A percentile compares a stretch with the other conserved stretches of the same genome.
Evolutionary conservation across 2,797 vertebrate species (phyloP).

Genomic region (Diplodus puntazzo): DNA sequence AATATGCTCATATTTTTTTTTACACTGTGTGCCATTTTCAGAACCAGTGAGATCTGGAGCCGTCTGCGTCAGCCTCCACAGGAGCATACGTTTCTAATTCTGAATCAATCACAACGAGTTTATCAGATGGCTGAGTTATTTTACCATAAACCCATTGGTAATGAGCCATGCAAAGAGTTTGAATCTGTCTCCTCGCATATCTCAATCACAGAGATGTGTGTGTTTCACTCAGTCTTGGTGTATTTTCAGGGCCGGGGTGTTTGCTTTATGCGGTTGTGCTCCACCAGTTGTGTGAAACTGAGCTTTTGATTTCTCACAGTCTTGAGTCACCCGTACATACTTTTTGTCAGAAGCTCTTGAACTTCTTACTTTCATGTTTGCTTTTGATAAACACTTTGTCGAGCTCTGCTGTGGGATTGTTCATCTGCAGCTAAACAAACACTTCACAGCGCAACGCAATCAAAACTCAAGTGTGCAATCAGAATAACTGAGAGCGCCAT

Average conservation of each 20-base stretch:
- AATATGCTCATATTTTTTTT: conserved; percentile 73
- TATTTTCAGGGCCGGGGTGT: conserved; percentile 43
- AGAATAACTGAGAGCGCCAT: conserved; percentile 8
- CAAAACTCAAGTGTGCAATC: conserved; percentile 14
- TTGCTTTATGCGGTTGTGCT: conserved; percentile 46
- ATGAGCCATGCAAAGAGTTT: conserved; percentile 75
- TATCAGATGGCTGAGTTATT: conserved; percentile 82
- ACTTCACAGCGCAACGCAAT: conserved; percentile 26
- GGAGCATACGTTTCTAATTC: conserved; percentile 73
- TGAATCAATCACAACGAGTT: conserved; percentile 70
- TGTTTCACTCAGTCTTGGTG: conserved; percentile 45
- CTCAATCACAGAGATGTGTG: conserved; percentile 56
- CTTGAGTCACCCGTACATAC: conserved; percentile 24
- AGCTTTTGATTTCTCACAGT: conserved; percentile 61
- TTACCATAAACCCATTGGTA: conserved; percentile 74
- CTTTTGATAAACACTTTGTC: conserved; percentile 54
- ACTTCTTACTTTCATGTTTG: conserved; percentile 35
- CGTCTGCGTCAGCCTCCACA: conserved; percentile 27
- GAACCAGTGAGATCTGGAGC: conserved; percentile 52
- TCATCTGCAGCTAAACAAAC: conserved; percentile 27
- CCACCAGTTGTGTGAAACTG: conserved; percentile 47
- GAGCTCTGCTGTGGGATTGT: conserved; percentile 35
- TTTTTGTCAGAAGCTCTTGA: conserved; percentile 40
- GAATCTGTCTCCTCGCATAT: conserved; percentile 74
- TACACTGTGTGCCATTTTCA: conserved; percentile 58